Evolutionary conservation across 2,113 vertebrate species (phyloP).

Genomic region (Theristicus caerulescens): DNA sequence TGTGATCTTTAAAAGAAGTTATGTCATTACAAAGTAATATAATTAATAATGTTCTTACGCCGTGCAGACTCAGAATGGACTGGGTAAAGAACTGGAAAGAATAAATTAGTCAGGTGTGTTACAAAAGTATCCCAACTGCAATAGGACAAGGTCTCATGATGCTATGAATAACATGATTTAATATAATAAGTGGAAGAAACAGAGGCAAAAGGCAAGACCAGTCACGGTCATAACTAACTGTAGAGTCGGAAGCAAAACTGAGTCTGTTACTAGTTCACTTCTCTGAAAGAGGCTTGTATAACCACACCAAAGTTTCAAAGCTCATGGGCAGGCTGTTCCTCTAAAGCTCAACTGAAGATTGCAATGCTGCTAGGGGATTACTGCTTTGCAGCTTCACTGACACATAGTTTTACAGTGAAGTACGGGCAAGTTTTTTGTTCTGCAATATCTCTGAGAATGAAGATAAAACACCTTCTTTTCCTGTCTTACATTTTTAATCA

Average conservation of each 20-base stretch:
- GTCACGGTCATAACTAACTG: background rate
- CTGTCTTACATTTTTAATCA: background rate
- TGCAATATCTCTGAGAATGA: background rate
- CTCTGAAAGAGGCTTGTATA: background rate
- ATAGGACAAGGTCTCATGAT: background rate
- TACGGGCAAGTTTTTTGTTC: background rate
- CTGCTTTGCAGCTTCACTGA: background rate
- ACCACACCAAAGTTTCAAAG: background rate
- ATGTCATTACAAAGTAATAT: background rate
- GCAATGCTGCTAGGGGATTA: background rate
- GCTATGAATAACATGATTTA: background rate
- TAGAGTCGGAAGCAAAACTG: background rate
- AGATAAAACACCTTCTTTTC: background rate
- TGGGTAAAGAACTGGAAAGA: background rate
- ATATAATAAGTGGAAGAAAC: background rate
- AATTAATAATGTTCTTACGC: background rate
- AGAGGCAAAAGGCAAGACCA: background rate
- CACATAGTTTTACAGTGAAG: background rate
- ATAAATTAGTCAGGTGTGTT: background rate
- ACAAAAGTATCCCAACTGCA: background rate
- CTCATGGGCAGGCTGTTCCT: background rate
- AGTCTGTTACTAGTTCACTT: background rate
- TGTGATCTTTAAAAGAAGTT: background rate
- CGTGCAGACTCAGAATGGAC: rapidly evolving
- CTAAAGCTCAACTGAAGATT: background rate